phyloP scores from a whole-genome alignment of 2,113 vertebrate genomes.

The Eurystomus gularis region DNA sequence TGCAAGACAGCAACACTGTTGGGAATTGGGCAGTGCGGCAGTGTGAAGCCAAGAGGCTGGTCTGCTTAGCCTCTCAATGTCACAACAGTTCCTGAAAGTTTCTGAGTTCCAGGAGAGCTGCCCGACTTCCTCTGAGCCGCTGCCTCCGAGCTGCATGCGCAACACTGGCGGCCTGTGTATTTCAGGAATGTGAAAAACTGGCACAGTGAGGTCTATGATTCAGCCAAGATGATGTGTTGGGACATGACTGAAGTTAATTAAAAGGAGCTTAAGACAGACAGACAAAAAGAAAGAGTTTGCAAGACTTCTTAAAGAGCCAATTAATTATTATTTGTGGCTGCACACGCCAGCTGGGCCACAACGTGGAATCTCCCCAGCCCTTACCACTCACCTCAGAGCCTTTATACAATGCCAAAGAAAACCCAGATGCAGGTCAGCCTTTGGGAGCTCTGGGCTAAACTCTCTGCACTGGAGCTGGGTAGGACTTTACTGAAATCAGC shows the following conservation, averaged over 20 bases:
- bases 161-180: conserved; percentile 62
- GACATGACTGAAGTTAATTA: conserved; percentile 72
- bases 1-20: neutral
- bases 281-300: conserved; percentile 20
- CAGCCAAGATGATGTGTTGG: conserved; percentile 71
- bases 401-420: conserved; percentile 5
- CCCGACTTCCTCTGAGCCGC: conserved; percentile 25
- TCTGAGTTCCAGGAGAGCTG: conserved; percentile 55
- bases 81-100: conserved; percentile 67
- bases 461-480: neutral
- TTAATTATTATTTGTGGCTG: conserved; percentile 62
- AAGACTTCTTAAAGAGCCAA: conserved; percentile 62
- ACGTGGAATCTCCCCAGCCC: conserved; percentile 32
- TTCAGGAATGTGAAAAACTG: conserved; percentile 74
- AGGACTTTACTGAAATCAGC: neutral
- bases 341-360: conserved; percentile 64
- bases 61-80: conserved; percentile 8
- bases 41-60: neutral
- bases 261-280: conserved; percentile 65
- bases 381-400: conserved; percentile 32
- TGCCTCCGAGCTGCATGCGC: conserved; percentile 44
- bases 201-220: conserved; percentile 46
- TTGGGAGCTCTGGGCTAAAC: neutral
- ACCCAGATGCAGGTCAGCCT: neutral
- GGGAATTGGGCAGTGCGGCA: neutral